These are phyloP conservation scores for Eudemis profundana DNA, from an alignment of 2,888 invertebrate species.

Conservation along the genomic window DNA sequence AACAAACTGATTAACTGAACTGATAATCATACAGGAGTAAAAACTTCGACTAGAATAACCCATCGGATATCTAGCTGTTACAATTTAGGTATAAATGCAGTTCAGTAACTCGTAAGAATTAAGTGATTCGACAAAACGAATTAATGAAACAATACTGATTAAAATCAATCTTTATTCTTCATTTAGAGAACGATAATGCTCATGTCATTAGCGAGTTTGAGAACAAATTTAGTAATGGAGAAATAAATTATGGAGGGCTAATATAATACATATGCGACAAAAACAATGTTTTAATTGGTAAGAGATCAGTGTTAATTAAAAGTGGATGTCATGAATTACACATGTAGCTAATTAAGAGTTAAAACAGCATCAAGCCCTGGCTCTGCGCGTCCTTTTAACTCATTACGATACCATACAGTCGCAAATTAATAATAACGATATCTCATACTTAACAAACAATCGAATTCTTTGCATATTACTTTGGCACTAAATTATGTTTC, in stretches of 20 bases:
- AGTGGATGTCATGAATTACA: conserved; percentile 61
- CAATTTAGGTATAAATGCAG: too few species aligned
- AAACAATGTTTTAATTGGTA: conserved; percentile 42
- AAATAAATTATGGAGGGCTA: conserved; percentile 25
- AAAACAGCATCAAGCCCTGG: conserved; percentile 42
- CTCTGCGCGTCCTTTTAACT: conserved; percentile 15
- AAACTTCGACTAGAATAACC: too few species aligned
- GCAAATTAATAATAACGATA: conserved; percentile 25
- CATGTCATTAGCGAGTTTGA: conserved; percentile 50
- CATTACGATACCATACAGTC: neutral
- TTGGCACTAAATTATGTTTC: conserved; percentile 29
- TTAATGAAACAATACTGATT: too few species aligned
- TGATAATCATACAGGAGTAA: too few species aligned
- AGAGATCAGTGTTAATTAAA: conserved; percentile 48
- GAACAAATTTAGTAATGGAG: conserved; percentile 18
- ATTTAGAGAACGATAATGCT: conserved; percentile 51
- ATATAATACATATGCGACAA: conserved; percentile 37
- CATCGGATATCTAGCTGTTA: too few species aligned
- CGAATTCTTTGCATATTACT: conserved; percentile 27
- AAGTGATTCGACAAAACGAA: too few species aligned
- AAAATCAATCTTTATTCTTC: conserved; percentile 40
- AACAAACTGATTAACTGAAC: too few species aligned
- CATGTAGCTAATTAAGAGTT: conserved; percentile 61
- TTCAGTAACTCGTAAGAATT: too few species aligned
- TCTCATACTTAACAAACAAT: conserved; percentile 33